A percentile compares a stretch with the other conserved stretches of the same genome.
phyloP scores from a whole-genome alignment of 1,140 invertebrate genomes.

The Drosophila kohkoa region DNA sequence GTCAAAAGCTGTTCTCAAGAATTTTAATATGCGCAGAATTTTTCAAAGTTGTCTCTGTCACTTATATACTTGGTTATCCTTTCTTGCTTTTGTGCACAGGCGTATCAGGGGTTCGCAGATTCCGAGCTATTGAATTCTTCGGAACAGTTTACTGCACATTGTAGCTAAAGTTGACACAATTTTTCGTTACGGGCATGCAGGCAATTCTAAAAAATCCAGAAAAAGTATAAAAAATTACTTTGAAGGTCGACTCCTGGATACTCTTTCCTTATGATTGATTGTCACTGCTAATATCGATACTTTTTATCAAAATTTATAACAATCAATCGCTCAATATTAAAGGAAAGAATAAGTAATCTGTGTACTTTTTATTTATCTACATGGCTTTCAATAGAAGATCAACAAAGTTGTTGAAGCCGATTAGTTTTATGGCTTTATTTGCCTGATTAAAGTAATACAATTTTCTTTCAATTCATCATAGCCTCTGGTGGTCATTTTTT shows the following conservation, averaged over 20 bases:
- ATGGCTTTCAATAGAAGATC: too few relatives aligned
- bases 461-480: too few relatives aligned
- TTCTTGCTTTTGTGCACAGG: neutral
- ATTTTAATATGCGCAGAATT: slow-evolving; percentile 84
- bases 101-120: slow-evolving; percentile 1
- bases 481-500: too few relatives aligned
- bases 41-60: slow-evolving; percentile 72
- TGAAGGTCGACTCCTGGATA: neutral
- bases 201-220: neutral
- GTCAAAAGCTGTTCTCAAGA: slow-evolving; percentile 83
- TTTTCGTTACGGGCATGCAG: neutral
- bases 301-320: too few relatives aligned
- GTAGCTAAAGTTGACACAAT: neutral
- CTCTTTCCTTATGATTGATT: neutral
- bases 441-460: too few relatives aligned
- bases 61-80: slow-evolving; percentile 41
- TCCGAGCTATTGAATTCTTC: slow-evolving; percentile 54
- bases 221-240: neutral
- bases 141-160: slow-evolving; percentile 11
- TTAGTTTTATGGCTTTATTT: too few relatives aligned
- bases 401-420: too few relatives aligned
- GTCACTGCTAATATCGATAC: too few relatives aligned
- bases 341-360: too few relatives aligned
- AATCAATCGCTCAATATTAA: too few relatives aligned
- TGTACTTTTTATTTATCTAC: too few relatives aligned